Percentiles rank a stretch among this genome's conserved stretches.
Conservation (phyloP, 2,888 invertebrate species). For the Lycia hirtaria region DNA sequence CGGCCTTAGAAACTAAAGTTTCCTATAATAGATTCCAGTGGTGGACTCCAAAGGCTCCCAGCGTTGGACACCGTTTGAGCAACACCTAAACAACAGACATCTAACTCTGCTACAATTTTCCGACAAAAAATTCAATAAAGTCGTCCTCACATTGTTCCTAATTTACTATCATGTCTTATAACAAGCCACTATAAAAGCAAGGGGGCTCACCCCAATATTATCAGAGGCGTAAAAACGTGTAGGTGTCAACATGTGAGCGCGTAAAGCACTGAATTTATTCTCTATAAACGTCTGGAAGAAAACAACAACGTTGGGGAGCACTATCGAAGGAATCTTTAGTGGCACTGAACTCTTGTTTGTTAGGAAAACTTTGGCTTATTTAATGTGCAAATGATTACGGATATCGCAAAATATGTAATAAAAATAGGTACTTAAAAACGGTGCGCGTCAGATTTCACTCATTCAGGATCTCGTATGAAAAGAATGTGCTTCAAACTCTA, state of each 20-base stretch:
- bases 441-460: no score
- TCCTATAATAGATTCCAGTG: no score
- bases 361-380: conserved; percentile 9
- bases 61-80: no score
- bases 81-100: no score
- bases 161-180: conserved; percentile 51
- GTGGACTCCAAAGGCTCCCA: no score
- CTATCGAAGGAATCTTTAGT: conserved; percentile 52
- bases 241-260: conserved; percentile 61
- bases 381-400: not conserved
- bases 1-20: no score
- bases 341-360: conserved; percentile 48
- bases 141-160: conserved; percentile 43
- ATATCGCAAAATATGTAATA: no score
- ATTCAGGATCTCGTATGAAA: no score
- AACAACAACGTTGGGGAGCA: conserved; percentile 47
- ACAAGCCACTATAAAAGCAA: conserved; percentile 59
- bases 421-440: no score
- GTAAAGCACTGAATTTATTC: conserved; percentile 71
- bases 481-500: no score
- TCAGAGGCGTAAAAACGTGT: conserved; percentile 60
- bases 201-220: conserved; percentile 55
- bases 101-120: not conserved
- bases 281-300: conserved; percentile 54
- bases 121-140: conserved; percentile 23